Evolutionary conservation across 2,797 vertebrate genomes (phyloP).

Genomic region (Argya squamiceps): DNA sequence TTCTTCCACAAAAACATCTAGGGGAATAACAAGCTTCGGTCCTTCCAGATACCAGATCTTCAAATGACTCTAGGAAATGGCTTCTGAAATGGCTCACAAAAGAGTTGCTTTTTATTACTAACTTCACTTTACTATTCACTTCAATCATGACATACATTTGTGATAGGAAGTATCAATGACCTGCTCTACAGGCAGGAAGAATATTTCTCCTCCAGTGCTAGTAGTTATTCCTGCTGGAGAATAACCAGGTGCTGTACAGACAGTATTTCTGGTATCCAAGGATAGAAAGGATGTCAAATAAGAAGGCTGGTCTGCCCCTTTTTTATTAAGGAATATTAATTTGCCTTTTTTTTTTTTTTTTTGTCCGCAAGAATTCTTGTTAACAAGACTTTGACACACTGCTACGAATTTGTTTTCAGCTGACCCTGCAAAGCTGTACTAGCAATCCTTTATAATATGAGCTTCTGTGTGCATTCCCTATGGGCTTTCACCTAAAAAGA

Average conservation of each 20-base stretch:
- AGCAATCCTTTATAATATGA: neutral
- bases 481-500: neutral
- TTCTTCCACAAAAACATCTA: neutral
- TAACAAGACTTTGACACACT: neutral
- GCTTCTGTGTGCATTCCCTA: neutral
- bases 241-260: neutral
- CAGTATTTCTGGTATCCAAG: neutral
- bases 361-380: neutral
- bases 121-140: neutral
- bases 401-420: neutral
- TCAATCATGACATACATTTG: neutral
- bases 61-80: neutral
- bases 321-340: neutral
- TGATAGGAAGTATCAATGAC: neutral
- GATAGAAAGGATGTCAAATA: neutral
- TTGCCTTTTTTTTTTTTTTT: accelerated
- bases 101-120: neutral
- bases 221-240: neutral
- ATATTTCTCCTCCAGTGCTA: neutral
- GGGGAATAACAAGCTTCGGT: neutral
- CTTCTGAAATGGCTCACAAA: neutral
- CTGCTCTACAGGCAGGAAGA: neutral
- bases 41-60: neutral
- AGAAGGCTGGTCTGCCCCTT: neutral
- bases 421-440: neutral